Base-by-base conservation (phyloP, 2,888 invertebrate genomes). In the Volucella inflata region DNA sequence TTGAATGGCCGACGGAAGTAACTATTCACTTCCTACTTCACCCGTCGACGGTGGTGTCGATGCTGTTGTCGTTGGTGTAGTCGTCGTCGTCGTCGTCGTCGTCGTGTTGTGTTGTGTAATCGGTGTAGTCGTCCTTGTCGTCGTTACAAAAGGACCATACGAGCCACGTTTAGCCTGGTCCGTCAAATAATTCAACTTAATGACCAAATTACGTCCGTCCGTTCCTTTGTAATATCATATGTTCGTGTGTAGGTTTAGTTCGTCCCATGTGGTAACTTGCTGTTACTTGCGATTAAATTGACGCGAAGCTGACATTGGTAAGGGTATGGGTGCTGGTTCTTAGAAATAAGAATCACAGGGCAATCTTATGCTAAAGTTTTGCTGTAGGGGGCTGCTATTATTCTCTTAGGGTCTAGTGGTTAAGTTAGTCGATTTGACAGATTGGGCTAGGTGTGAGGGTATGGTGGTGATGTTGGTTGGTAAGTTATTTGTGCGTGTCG, bases 171-270 rank as follows among this genome's bases (percentile, higher is more conserved):
- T 46, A 72, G 65, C 82, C 60, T 77, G 74, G 75, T 70, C 68
- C 64, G 84, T 80, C 75, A 72, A 81, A 85, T 81, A 85, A 85
- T 81, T 85, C 85, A 85, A 85, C 62, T 85, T 85, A 85, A 85
- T 85, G 85, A 85, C 80, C 76, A 77, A 85, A 81, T 85, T 85
- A 85, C 76, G 72, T 80, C 80, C 80, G 64, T 60, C 71, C 80
- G 62, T 62, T 72, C 70, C 6, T 30, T 30, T 30, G 30, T 30
- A 6, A 6, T 0, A 6, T 30, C 30, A 30, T 30, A 30, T 6
- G 30, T 30, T 30, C 30, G 30, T 30, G 30, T 30, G 6, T 30
- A 4, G 30, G 30, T 6, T 30, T 30, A 30, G 30, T 30, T 30
- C 72, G 76, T 81, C 85, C 81, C 85, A 85, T 85, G 85, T 72